Evolutionary conservation across 2,797 vertebrate species (phyloP).

Genomic region (Notolepis coatsorum): DNA sequence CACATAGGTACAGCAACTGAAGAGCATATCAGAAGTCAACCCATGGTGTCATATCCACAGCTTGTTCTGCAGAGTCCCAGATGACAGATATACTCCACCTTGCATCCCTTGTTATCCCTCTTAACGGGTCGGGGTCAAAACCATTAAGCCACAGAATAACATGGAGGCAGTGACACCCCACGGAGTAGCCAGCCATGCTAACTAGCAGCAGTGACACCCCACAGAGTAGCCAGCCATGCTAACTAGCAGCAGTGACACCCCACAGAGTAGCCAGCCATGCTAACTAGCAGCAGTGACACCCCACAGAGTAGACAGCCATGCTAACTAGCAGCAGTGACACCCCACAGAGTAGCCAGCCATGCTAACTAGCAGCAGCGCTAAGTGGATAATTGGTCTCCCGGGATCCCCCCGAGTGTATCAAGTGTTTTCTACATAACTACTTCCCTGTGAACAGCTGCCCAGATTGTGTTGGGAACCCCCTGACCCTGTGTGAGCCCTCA

Average conservation of each 20-base stretch:
- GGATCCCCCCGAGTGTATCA: constrained; percentile 8
- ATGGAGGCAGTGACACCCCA: constrained; percentile 13
- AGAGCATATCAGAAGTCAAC: no score
- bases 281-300: constrained; percentile 1
- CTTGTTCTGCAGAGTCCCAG: not conserved
- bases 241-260: constrained; percentile 3
- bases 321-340: not conserved
- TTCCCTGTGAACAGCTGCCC: constrained; percentile 7
- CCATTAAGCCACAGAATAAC: not conserved
- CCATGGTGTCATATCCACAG: not conserved
- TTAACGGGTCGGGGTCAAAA: constrained; percentile 39
- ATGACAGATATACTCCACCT: not conserved
- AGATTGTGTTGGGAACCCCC: not conserved
- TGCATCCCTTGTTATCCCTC: constrained; percentile 16
- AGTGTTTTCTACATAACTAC: constrained; percentile 9
- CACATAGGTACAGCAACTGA: no score
- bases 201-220: constrained; percentile 2
- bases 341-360: constrained; percentile 13
- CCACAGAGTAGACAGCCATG: constrained; percentile 11
- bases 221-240: constrained; percentile 11
- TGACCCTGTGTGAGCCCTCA: constrained; percentile 2
- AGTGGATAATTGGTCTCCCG: constrained; percentile 34
- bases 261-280: constrained; percentile 11
- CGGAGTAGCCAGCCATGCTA: constrained; percentile 11
- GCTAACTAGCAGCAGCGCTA: constrained; percentile 12